These are phyloP conservation scores for Platygyra sinensis DNA, from an alignment of 64 coral and sea anemone species.

Conservation along the genomic window DNA sequence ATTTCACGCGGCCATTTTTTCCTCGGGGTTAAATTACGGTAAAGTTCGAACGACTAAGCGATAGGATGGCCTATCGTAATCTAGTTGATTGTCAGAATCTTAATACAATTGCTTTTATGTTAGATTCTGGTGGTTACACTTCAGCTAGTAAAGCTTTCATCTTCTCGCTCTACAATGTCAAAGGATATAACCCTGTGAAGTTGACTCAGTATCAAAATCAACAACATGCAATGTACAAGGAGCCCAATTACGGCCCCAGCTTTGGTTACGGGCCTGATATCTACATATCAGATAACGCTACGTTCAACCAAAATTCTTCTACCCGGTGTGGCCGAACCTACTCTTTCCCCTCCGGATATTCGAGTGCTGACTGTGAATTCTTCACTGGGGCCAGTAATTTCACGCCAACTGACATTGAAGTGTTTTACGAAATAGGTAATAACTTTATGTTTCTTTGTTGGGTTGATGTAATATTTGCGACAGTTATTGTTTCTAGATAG, in stretches of 20 bases:
- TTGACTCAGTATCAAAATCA: neutral
- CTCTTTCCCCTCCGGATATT: neutral
- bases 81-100: too few relatives aligned
- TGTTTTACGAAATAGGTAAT: slow-evolving; percentile 12
- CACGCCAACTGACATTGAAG: slow-evolving; percentile 26
- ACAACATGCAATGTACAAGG: slow-evolving; percentile 10
- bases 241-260: neutral
- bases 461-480: neutral
- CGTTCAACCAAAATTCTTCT: neutral
- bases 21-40: too few relatives aligned
- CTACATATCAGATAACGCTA: neutral
- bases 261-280: neutral
- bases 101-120: neutral
- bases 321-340: neutral
- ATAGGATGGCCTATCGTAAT: too few relatives aligned
- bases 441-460: too few relatives aligned
- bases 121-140: neutral
- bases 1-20: too few relatives aligned
- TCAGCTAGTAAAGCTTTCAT: slow-evolving; percentile 2
- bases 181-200: slow-evolving; percentile 14
- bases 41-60: too few relatives aligned
- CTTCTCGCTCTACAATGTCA: slow-evolving; percentile 9
- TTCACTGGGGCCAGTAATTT: neutral
- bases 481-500: too few relatives aligned
- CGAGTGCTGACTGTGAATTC: neutral